A percentile compares a stretch with the other conserved stretches of the same genome.
These are phyloP conservation scores for Drosophila rufa DNA, from an alignment of 1,140 invertebrate species.

Conservation along the genomic window DNA sequence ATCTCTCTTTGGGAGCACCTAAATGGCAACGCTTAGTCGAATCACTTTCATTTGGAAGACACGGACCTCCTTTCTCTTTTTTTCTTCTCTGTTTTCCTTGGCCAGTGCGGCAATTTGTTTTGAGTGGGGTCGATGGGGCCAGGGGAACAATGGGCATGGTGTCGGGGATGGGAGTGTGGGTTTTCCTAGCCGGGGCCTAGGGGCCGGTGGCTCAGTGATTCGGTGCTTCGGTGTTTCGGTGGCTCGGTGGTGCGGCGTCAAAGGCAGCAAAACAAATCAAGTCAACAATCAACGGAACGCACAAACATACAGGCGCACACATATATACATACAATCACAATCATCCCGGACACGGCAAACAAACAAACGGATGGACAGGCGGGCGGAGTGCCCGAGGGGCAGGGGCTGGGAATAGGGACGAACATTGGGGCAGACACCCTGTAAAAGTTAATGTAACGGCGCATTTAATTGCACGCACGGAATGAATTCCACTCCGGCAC, in stretches of 20 bases:
- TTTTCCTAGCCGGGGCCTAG: slow-evolving; percentile 20
- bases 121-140: slow-evolving; percentile 72
- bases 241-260: slow-evolving; percentile 48
- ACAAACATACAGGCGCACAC: slow-evolving; percentile 46
- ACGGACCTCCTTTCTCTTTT: slow-evolving; percentile 22
- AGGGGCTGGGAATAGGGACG: not conserved
- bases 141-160: slow-evolving; percentile 16
- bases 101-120: slow-evolving; percentile 79
- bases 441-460: slow-evolving; percentile 83
- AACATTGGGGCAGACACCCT: slow-evolving; percentile 73
- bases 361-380: slow-evolving; percentile 10
- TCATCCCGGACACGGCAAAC: slow-evolving; percentile 3
- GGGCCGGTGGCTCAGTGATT: slow-evolving; percentile 8
- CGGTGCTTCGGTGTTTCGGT: slow-evolving; percentile 1
- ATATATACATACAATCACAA: slow-evolving; percentile 41
- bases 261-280: slow-evolving; percentile 83
- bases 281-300: slow-evolving; percentile 81
- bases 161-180: slow-evolving; percentile 4
- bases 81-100: slow-evolving; percentile 37
- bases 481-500: slow-evolving; percentile 57
- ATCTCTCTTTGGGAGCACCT: slow-evolving; percentile 21
- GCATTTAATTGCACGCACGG: slow-evolving; percentile 82
- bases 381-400: not conserved
- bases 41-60: slow-evolving; percentile 41
- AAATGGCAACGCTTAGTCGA: slow-evolving; percentile 52